Percentiles rank a stretch among this genome's conserved stretches.
Conservation (phyloP, 2,113 vertebrate genomes). For the Rhinogobius similis region DNA sequence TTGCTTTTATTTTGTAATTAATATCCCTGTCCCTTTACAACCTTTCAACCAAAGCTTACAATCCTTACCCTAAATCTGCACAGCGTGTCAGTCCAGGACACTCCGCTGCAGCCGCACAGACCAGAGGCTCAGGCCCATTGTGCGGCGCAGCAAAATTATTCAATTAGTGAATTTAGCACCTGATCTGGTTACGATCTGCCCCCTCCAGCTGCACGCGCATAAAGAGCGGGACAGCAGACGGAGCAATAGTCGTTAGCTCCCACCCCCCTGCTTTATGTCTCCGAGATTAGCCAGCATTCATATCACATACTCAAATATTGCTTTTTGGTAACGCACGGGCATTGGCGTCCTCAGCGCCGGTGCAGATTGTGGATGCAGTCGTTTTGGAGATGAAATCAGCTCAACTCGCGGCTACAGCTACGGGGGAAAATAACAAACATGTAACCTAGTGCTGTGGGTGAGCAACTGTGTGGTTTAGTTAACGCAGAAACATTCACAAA, state of each 20-base stretch:
- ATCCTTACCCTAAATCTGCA: too few relatives aligned
- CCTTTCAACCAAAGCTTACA: too few relatives aligned
- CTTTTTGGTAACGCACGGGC: conserved; percentile 34
- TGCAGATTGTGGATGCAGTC: conserved; percentile 50
- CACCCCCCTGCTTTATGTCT: conserved; percentile 62
- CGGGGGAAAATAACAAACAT: neutral
- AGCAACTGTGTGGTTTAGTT: neutral
- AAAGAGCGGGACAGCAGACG: conserved; percentile 56
- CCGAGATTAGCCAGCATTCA: conserved; percentile 65
- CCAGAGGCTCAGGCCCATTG: conserved; percentile 65
- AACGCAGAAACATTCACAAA: neutral
- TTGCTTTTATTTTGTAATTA: too few relatives aligned
- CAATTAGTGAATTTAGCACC: conserved; percentile 79
- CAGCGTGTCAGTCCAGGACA: conserved; percentile 59
- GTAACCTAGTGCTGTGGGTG: too few relatives aligned
- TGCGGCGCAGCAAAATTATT: conserved; percentile 75
- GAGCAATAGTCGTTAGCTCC: conserved; percentile 71
- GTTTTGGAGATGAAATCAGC: conserved; percentile 20
- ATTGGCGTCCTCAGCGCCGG: conserved; percentile 34
- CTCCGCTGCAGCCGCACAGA: conserved; percentile 58
- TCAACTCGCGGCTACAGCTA: conserved; percentile 11
- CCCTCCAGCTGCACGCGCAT: conserved; percentile 67
- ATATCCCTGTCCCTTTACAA: conserved; percentile 20
- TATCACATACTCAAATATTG: conserved; percentile 65
- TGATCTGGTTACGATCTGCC: conserved; percentile 74